Base-by-base conservation (phyloP, 2,888 invertebrate genomes). In the Eueremaeus valkanovi region DNA sequence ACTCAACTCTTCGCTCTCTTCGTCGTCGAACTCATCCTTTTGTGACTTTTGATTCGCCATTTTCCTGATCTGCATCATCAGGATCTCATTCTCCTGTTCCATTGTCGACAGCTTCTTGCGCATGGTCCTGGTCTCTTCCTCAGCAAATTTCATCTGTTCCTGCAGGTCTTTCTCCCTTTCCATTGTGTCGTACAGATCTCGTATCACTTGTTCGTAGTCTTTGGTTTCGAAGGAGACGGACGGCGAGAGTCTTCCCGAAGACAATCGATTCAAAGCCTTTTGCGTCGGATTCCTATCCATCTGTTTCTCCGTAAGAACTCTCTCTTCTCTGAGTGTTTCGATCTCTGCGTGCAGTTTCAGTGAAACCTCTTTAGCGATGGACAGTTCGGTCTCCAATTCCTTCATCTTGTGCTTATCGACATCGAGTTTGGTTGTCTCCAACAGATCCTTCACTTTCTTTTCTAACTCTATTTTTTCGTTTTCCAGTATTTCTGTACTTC, bases 51-150 rank as follows among this genome's bases (percentile, higher is more conserved):
- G 61, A 21, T 68, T 68, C 86, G 93, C 92, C 90, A 95, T 91
- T 89, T 95, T 95, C 88, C 94, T 92, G 86, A 96, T 89, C 88
- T 95, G 95, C 87, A 92, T 88, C 85, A 92, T 90, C 85, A 95
- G 88, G 81, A 92, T 92, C 85, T 97, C 96, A 87, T 96, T 96
- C 88, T 97, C 96, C 85, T 95, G 94, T 86, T 97, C 96, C 84
- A 95, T 89, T 82, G 95, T 90, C 83, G 91, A 89, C 83, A 93
- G 89, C 87, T 92, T 93, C 87, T 91, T 92, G 85, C 93, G 88
- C 84, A 92, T 88, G 86, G 89, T 90, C 87, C 91, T 90, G 84
- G 80, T 80, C 89, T 96, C 95, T 84, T 95, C 94, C 84, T 96
- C 95, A 18, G 95, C 90, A 83, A 93, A 95, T 79, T 90, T 89